Percentiles rank a stretch among this genome's conserved stretches.
Evolutionary conservation across 2,888 invertebrate genomes (phyloP).

Genomic region (Gymnocheta viridis): DNA sequence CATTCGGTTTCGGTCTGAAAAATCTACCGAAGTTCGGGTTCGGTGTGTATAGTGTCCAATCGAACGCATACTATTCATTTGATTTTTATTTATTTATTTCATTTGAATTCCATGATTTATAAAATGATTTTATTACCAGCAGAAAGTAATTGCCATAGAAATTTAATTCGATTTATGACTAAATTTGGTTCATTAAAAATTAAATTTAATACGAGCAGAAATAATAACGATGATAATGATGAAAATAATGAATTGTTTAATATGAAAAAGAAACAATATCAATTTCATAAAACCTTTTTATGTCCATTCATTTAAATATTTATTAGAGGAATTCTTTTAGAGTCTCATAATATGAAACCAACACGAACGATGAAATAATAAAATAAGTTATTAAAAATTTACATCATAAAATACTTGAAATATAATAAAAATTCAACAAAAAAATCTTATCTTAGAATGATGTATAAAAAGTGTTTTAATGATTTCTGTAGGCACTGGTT

Average conservation of each 20-base stretch:
- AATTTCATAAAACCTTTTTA: constrained; percentile 1
- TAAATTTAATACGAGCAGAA: background rate
- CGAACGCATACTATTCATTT: background rate
- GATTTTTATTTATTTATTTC: background rate
- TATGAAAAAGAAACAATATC: constrained; percentile 23
- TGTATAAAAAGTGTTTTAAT: background rate
- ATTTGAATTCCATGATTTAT: background rate
- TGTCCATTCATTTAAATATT: background rate
- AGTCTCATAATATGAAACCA: background rate
- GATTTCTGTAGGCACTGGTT: background rate
- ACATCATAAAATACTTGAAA: background rate
- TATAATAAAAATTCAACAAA: background rate
- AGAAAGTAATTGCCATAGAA: constrained; percentile 16
- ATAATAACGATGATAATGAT: background rate
- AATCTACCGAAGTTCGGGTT: no score
- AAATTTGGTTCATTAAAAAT: constrained; percentile 7
- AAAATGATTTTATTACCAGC: background rate
- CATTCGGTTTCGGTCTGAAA: no score
- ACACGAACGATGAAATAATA: background rate
- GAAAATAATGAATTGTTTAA: constrained; percentile 3
- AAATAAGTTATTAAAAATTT: background rate
- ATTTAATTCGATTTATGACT: constrained; percentile 24
- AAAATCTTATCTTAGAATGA: background rate
- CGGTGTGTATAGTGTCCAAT: no score
- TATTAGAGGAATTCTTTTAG: background rate